Evolutionary conservation across 2,888 invertebrate species (phyloP).

Genomic region (Drosophila kuntzei): DNA sequence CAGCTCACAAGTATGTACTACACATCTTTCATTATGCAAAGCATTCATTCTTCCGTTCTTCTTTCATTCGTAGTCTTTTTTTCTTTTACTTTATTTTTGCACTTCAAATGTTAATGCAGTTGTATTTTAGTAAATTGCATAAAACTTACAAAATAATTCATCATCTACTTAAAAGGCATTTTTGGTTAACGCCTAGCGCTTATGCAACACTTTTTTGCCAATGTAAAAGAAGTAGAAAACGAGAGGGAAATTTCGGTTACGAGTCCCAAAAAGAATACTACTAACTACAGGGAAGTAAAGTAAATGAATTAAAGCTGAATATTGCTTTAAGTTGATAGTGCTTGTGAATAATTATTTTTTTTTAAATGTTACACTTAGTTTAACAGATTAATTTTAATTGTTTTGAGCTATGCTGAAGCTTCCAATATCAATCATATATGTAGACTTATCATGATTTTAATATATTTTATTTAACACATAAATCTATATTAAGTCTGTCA

Average conservation of each 20-base stretch:
- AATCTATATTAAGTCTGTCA: neutral
- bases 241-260: no score
- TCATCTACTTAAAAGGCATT: conserved; percentile 30
- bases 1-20: conserved; percentile 57
- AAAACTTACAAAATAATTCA: conserved; percentile 20
- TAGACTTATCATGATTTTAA: no score
- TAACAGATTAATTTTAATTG: no score
- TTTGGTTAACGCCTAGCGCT: conserved; percentile 20
- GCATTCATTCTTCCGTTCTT: conserved; percentile 21
- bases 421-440: no score
- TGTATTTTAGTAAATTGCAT: conserved; percentile 32
- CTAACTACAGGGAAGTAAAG: neutral
- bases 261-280: no score
- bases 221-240: neutral
- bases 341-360: no score
- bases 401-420: no score
- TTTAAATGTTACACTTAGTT: no score
- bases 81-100: neutral
- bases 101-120: conserved; percentile 45
- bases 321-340: neutral
- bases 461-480: neutral
- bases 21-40: conserved; percentile 59
- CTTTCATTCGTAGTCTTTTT: neutral
- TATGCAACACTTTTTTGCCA: conserved; percentile 34
- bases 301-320: neutral